Base-by-base conservation (phyloP, 1,140 invertebrate genomes). In the Helicorthomorpha holstii region DNA sequence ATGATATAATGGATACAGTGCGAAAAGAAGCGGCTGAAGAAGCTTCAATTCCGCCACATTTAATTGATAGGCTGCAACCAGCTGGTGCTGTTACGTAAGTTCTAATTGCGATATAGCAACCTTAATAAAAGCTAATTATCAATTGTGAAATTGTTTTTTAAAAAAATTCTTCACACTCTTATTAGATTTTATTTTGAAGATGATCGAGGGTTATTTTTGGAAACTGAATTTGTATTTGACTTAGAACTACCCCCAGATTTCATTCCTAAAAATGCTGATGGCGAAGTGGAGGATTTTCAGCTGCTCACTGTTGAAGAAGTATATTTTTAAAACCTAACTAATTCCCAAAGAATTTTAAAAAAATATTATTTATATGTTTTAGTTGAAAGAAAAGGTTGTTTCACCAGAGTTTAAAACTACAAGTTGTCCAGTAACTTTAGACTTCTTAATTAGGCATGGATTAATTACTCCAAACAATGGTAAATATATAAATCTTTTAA, bases 141-240 rank as follows among this genome's bases (percentile, higher is more conserved):
- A 34, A 34, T 7, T 34, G 29, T 34, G 29, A 7, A 16, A 7
- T 34, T 16, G 16, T 34, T 34, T 7, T 34, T 7, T 7, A 34
- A 34, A 34, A 34, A 16, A 34, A 34, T 16, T 7, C 16, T 7
- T 34, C 29, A 16, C 16, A 7, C 16, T 34, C 29, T 7, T 67
- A 74, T 48, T 64, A 86, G 82, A 58, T 85, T 93, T 62, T 90
- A 84, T 63, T 91, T 86, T 65, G 85, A 92, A 70, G 89, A 86
- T 64, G 85, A 91, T 65, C 73, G 85, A 60, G 92, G 91, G 1
- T 67, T 96, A 23, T 91, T 90, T 62, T 89, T 90, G 21, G 93
- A 94, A 63, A 90, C 86, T 16, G 85, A 93, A 66, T 95, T 91
- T 71, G 81, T 93, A n/a, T 94, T 83, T 69, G 92, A 95, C 67